These are phyloP conservation scores for Pedionomus torquatus DNA, from an alignment of 2,113 vertebrate genomes.

Conservation along the genomic window DNA sequence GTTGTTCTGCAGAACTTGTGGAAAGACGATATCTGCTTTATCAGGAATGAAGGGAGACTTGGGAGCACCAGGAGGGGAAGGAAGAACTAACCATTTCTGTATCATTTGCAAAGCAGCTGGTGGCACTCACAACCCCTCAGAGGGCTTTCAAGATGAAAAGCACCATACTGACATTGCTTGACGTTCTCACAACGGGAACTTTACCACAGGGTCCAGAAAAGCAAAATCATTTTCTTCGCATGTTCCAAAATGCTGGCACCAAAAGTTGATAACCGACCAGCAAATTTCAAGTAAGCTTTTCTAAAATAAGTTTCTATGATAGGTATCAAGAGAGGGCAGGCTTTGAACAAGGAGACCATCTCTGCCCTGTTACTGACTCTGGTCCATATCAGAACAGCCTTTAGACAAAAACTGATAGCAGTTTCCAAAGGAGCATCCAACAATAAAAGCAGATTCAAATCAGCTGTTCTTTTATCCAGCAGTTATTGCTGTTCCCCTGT, in stretches of 20 bases:
- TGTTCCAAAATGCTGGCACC: background rate
- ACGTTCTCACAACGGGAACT: background rate
- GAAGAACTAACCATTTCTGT: background rate
- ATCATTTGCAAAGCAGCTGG: background rate
- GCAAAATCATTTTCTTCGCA: background rate
- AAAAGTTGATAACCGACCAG: rapidly evolving
- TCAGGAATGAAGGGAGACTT: background rate
- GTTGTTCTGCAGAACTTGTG: background rate
- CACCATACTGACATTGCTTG: background rate
- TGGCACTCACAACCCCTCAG: background rate
- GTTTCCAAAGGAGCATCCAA: background rate
- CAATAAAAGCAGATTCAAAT: background rate
- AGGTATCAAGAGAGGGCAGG: background rate
- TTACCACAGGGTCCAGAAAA: background rate
- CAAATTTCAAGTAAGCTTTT: background rate
- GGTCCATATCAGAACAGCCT: background rate
- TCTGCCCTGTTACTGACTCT: background rate
- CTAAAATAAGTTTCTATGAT: background rate
- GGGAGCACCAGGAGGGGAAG: background rate
- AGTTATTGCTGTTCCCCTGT: background rate
- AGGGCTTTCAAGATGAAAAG: background rate
- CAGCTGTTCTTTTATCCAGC: background rate
- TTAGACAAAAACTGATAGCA: background rate
- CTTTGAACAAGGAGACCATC: background rate
- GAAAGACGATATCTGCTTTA: background rate